Evolutionary conservation across 2,888 invertebrate genomes (phyloP).

Genomic region (Petrolisthes manimaculis): DNA sequence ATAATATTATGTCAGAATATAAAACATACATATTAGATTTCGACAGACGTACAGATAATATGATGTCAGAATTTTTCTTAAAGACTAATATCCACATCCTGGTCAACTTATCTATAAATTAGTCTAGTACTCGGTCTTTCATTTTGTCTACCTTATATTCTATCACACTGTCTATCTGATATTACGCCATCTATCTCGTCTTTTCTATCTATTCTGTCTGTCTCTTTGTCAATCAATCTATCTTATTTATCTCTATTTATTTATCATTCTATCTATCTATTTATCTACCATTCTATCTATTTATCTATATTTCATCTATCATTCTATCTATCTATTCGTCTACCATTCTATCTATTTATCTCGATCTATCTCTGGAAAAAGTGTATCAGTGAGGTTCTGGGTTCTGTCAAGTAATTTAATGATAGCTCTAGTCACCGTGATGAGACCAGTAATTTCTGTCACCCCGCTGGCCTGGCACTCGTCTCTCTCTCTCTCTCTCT

Average conservation of each 20-base stretch:
- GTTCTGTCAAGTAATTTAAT: background rate
- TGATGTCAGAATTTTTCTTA: too few relatives aligned
- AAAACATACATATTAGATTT: too few relatives aligned
- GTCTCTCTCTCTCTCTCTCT: background rate
- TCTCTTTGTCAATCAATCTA: background rate
- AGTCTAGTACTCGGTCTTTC: too few relatives aligned
- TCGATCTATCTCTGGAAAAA: background rate
- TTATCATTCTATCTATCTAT: background rate
- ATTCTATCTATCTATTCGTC: background rate
- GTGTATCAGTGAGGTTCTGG: too few relatives aligned
- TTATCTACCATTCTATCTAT: background rate
- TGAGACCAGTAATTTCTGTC: background rate
- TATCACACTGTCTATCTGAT: too few relatives aligned
- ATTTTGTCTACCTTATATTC: too few relatives aligned
- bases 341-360: background rate
- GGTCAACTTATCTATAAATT: too few relatives aligned
- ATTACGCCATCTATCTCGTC: too few relatives aligned
- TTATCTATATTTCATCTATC: background rate
- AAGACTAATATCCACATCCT: too few relatives aligned
- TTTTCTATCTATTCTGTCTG: too few relatives aligned
- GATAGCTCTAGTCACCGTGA: background rate
- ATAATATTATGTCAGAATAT: too few relatives aligned
- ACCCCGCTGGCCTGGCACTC: background rate
- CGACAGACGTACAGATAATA: too few relatives aligned
- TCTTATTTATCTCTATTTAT: background rate